A percentile compares a stretch with the other conserved stretches of the same genome.
phyloP scores from a whole-genome alignment of 1,140 invertebrate species.

The Megalopta genalis region DNA sequence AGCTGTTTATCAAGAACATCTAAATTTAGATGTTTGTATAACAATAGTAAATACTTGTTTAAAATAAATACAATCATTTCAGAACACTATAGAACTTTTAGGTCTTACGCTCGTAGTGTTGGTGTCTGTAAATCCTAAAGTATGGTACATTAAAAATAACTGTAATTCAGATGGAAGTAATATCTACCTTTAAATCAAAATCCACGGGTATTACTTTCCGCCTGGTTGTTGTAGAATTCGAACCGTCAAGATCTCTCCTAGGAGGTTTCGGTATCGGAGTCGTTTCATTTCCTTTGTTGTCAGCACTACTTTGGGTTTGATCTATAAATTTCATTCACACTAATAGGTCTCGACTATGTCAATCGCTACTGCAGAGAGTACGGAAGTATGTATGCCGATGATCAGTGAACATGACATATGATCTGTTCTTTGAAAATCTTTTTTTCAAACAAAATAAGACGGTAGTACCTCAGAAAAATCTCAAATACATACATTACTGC shows the following conservation, averaged over 20 bases:
- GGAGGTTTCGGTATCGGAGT: slow-evolving; percentile 58
- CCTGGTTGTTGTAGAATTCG: slow-evolving; percentile 49
- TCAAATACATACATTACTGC: slow-evolving; percentile 29
- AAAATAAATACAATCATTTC: background rate
- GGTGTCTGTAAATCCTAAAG: too few species aligned
- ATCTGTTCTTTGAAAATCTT: background rate
- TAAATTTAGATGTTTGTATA: background rate
- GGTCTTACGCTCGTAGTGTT: background rate
- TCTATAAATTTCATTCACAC: slow-evolving; percentile 37
- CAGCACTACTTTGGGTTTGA: slow-evolving; percentile 31
- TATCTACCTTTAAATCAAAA: slow-evolving; percentile 72
- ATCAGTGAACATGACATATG: slow-evolving; percentile 30
- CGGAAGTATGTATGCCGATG: slow-evolving; percentile 15
- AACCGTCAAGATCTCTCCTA: slow-evolving; percentile 57
- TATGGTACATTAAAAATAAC: background rate
- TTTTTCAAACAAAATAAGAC: background rate
- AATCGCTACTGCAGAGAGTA: too few species aligned
- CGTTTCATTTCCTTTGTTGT: slow-evolving; percentile 44
- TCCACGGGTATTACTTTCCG: slow-evolving; percentile 75
- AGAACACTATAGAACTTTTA: background rate
- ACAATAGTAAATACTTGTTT: background rate
- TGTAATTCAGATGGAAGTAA: slow-evolving; percentile 18
- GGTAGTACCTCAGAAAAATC: slow-evolving; percentile 41
- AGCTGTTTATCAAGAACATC: slow-evolving; percentile 56
- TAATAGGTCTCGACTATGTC: background rate